Percentiles rank a stretch among this genome's conserved stretches.
Conservation (phyloP, 2,113 vertebrate genomes). For the Ursus arctos region DNA sequence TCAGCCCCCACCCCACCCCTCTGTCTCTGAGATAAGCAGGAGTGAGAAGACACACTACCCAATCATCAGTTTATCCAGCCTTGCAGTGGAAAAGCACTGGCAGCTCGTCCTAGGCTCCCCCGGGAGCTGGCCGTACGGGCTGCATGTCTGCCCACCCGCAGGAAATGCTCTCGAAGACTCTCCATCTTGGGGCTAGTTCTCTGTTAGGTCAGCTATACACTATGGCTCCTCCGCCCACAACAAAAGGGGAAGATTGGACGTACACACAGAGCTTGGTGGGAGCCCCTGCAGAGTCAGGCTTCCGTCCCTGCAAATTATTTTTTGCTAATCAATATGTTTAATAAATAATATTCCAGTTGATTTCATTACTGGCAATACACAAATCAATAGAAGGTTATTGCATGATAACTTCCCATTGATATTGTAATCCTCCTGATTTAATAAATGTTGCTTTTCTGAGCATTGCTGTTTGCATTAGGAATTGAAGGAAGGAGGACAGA, state of each 20-base stretch:
- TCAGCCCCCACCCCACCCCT: not conserved
- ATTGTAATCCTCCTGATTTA: conserved; percentile 81
- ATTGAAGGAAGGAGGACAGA: conserved; percentile 32
- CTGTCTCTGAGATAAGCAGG: not conserved
- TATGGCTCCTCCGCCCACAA: not conserved
- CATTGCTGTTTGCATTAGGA: conserved; percentile 72
- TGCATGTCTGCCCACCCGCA: not conserved
- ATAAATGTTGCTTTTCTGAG: conserved; percentile 77
- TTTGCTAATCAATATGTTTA: conserved; percentile 83
- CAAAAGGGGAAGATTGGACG: not conserved
- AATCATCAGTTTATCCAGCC: not conserved
- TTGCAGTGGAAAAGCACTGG: not conserved
- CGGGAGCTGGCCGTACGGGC: not conserved
- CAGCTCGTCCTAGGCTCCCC: not conserved
- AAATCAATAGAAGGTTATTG: conserved; percentile 84
- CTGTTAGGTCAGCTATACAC: not conserved
- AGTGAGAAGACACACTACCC: not conserved
- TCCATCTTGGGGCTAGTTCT: not conserved
- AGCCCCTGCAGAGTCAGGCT: conserved; percentile 64
- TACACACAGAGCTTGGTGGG: not conserved
- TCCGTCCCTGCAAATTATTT: conserved; percentile 74
- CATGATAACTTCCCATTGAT: conserved; percentile 81
- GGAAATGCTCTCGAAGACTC: not conserved
- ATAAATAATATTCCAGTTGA: conserved; percentile 83
- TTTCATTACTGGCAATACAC: conserved; percentile 83